Evolutionary conservation across 2,797 vertebrate genomes (phyloP), one percentile per base, ranked within the genome.

Genomic region (Mus caroli): DNA sequence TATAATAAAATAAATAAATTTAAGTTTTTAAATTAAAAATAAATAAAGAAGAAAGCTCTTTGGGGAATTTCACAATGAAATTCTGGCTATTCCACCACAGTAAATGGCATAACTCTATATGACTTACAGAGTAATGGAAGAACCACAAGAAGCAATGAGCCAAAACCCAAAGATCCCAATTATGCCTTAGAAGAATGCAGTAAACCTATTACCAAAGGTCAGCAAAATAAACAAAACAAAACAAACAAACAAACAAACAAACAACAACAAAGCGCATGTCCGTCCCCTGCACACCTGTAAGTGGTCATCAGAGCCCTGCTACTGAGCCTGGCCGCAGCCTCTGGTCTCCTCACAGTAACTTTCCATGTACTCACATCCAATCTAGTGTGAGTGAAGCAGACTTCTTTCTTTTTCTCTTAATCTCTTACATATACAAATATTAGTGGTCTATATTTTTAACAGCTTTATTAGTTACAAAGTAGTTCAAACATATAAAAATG

Each of bases 401-500:
- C 75, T 31, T 84, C 43, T 58, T 92, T 85, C 43, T 92, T 91
- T 84, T 56, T 50, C 46, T 62, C 79, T 91, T 92, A 34, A 43
- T 87, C 77, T 95, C 54, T 43, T 87, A 96, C 2, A 78, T 34
- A 94, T 67, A 31, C 15, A 78, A 93, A 93, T 75, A 90, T 67
- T 77, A 94, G n/a, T 85, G 34, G 64, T 91, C 60, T 91, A 14
- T 17, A 83, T 5, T 76, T 80, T 90, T 84, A 89, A 71, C 37
- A 7, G 31, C 50, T 91, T 91, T 69, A 90, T 91, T 91, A 88
- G 82, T 82, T 50, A 94, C 28, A 73, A 93, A 93, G 82, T 90
- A 93, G 14, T 40, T 96, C 69, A 95, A 86, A 90, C 77, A 95
- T 62, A 93, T 52, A 90, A 95, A 95, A 40, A 89, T 26, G 67